phyloP scores from a whole-genome alignment of 1,140 invertebrate species.

The Asbolus verrucosus region DNA sequence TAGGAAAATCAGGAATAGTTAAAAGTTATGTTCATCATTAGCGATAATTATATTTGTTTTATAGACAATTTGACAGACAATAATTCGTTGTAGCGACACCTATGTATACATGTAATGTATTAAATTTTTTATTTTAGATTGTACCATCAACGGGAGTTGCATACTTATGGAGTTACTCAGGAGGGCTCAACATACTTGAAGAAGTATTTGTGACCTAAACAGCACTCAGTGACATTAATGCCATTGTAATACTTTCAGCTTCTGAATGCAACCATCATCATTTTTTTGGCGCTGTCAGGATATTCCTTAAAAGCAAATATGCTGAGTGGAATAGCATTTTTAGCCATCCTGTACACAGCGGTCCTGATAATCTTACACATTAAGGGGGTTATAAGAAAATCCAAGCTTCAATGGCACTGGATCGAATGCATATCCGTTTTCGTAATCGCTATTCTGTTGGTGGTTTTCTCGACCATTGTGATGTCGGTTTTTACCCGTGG shows the following conservation, averaged over 20 bases:
- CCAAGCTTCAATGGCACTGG: constrained; percentile 33
- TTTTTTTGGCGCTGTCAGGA: constrained; percentile 16
- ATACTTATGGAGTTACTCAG: constrained; percentile 23
- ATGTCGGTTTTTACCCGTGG: constrained; percentile 36
- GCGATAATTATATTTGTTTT: no score
- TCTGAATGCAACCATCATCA: constrained; percentile 17
- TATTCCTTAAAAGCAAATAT: neutral
- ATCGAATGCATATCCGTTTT: constrained; percentile 38
- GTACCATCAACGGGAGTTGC: neutral
- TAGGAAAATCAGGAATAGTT: no score
- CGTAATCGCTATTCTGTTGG: constrained; percentile 10
- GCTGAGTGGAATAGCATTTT: neutral
- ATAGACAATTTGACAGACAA: no score
- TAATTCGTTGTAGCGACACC: no score
- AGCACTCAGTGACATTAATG: no score
- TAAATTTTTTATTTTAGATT: constrained; percentile 6
- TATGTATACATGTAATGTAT: neutral
- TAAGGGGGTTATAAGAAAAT: constrained; percentile 14
- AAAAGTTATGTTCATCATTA: no score
- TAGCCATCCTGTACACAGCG: constrained; percentile 4
- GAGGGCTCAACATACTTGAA: constrained; percentile 24
- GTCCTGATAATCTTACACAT: constrained; percentile 25
- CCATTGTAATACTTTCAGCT: constrained; percentile 16
- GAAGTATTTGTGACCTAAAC: no score
- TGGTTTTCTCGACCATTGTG: constrained; percentile 19